Percentiles rank a stretch among this genome's conserved stretches.
These are phyloP conservation scores for Procambarus clarkii DNA, from an alignment of 1,140 invertebrate genomes.

Conservation along the genomic window DNA sequence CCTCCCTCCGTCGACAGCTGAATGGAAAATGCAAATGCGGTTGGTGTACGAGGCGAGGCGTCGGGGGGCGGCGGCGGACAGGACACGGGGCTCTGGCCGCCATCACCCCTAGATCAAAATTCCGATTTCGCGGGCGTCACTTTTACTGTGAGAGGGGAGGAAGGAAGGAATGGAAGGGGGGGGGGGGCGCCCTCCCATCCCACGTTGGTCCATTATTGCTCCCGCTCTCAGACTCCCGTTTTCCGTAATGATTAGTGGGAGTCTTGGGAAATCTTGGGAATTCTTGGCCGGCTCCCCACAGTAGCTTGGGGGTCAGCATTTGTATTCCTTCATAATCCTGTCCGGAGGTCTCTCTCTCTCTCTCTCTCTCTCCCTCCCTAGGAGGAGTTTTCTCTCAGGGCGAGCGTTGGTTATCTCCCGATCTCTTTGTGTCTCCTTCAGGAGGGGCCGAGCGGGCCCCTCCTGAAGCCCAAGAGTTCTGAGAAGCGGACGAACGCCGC, in stretches of 20 bases:
- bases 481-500: not conserved
- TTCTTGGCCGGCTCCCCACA: too few relatives aligned
- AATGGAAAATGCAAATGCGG: not conserved
- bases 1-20: not conserved
- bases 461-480: not conserved
- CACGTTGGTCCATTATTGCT: too few relatives aligned
- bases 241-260: slow-evolving; percentile 56
- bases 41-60: not conserved
- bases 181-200: too few relatives aligned
- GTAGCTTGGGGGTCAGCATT: slow-evolving; percentile 47
- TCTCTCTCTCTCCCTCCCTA: not conserved
- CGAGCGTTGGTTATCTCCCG: not conserved
- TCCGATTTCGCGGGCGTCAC: not conserved
- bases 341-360: not conserved
- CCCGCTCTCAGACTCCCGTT: too few relatives aligned
- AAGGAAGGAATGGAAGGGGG: too few relatives aligned
- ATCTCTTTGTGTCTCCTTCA: too few relatives aligned
- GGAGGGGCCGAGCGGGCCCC: too few relatives aligned
- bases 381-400: not conserved
- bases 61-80: too few relatives aligned
- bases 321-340: slow-evolving; percentile 63
- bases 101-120: slow-evolving; percentile 16
- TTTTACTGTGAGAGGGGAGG: too few relatives aligned
- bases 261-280: slow-evolving; percentile 63
- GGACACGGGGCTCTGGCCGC: too few relatives aligned